A percentile compares a stretch with the other conserved stretches of the same genome.
Conservation (phyloP, 2,113 vertebrate genomes). For the Axis porcinus region DNA sequence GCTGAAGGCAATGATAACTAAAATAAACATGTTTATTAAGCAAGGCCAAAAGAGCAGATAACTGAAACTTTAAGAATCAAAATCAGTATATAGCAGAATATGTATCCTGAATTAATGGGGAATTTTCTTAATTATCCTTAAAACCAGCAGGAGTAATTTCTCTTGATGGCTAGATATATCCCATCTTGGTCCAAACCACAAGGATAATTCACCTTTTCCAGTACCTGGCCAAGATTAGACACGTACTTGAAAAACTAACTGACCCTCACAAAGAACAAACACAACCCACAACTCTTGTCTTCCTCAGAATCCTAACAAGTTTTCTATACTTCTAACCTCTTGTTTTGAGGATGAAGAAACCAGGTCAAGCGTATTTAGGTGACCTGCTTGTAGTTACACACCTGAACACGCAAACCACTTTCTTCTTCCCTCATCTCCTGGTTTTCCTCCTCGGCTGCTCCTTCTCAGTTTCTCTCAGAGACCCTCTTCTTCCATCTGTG, state of each 20-base stretch:
- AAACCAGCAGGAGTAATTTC: not conserved
- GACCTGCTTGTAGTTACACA: not conserved
- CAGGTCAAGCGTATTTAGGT: not conserved
- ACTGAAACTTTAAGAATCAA: not conserved
- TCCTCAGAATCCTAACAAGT: not conserved
- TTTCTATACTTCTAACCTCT: not conserved
- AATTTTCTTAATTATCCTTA: slow-evolving; percentile 34
- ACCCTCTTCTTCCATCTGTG: not conserved
- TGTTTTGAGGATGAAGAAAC: not conserved
- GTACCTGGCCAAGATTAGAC: not conserved
- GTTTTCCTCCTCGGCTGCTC: not conserved
- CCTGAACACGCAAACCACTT: not conserved
- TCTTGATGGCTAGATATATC: not conserved
- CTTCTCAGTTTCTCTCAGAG: not conserved
- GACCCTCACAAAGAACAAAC: not conserved
- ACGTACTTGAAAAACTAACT: not conserved
- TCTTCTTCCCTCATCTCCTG: not conserved
- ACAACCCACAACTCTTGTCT: not conserved
- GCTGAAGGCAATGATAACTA: not conserved
- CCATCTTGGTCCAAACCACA: not conserved
- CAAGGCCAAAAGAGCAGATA: not conserved
- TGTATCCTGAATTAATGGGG: not conserved
- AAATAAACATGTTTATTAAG: not conserved
- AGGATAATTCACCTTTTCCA: not conserved
- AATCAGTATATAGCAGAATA: not conserved